phyloP scores from a whole-genome alignment of 2,888 invertebrate species.

The Dexiosoma caninum region DNA sequence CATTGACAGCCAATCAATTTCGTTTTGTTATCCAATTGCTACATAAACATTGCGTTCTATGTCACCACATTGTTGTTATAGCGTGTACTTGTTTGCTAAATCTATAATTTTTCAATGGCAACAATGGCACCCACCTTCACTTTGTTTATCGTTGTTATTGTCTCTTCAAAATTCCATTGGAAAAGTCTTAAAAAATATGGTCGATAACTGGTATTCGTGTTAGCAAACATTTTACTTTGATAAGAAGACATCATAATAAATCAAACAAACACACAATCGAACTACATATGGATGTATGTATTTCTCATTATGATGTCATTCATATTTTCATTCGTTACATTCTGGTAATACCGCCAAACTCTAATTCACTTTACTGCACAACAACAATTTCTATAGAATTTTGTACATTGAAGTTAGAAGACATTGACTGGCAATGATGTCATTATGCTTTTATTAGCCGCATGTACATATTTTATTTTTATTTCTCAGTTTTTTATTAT shows the following conservation, averaged over 20 bases:
- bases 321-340: constrained; percentile 42
- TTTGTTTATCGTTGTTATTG: background rate
- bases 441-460: constrained; percentile 49
- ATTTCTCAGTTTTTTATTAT: constrained; percentile 1
- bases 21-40: background rate
- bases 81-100: too few relatives aligned
- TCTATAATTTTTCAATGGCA: too few relatives aligned
- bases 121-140: too few relatives aligned
- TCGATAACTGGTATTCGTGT: background rate
- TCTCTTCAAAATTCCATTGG: background rate
- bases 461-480: background rate
- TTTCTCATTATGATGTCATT: constrained; percentile 56
- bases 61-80: background rate
- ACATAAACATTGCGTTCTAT: background rate
- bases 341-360: constrained; percentile 13
- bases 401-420: background rate
- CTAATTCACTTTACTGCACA: background rate
- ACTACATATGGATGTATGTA: background rate
- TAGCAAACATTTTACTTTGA: constrained; percentile 34
- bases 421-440: constrained; percentile 57
- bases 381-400: constrained; percentile 9
- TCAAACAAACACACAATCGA: background rate
- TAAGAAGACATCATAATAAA: background rate
- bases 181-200: background rate
- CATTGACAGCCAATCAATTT: background rate